Conservation (phyloP, 2,113 vertebrate genomes). For the Pelobates fuscus region DNA sequence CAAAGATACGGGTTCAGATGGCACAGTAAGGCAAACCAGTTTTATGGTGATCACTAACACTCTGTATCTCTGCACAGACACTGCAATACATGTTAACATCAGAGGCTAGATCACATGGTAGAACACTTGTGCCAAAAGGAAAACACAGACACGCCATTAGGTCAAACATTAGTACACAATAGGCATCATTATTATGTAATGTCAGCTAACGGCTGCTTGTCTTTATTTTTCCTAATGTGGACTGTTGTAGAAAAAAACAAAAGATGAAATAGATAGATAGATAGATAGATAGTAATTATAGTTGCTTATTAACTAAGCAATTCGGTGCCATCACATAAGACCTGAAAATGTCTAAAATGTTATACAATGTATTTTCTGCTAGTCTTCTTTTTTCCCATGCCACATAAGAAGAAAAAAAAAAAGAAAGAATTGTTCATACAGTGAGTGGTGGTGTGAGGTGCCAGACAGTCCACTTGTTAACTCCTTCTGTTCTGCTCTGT, state of each 20-base stretch:
- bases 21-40: conserved; percentile 39
- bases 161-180: neutral
- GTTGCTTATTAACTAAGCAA: too few relatives aligned
- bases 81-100: conserved; percentile 60
- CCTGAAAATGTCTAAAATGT: too few relatives aligned
- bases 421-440: too few relatives aligned
- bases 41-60: conserved; percentile 13
- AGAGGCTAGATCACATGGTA: conserved; percentile 25
- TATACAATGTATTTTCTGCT: too few relatives aligned
- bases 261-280: too few relatives aligned
- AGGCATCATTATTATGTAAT: neutral
- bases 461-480: too few relatives aligned
- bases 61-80: conserved; percentile 39
- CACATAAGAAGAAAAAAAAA: too few relatives aligned
- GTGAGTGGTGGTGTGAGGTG: too few relatives aligned
- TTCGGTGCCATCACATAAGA: too few relatives aligned
- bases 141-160: conserved; percentile 14
- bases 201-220: neutral
- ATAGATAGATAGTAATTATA: too few relatives aligned
- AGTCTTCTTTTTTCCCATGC: too few relatives aligned
- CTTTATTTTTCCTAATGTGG: neutral
- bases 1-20: conserved; percentile 50
- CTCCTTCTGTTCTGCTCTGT: too few relatives aligned
- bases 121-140: conserved; percentile 11
- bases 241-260: neutral